Base-by-base conservation (phyloP, 2,888 invertebrate genomes). In the Limnephilus auricula region DNA sequence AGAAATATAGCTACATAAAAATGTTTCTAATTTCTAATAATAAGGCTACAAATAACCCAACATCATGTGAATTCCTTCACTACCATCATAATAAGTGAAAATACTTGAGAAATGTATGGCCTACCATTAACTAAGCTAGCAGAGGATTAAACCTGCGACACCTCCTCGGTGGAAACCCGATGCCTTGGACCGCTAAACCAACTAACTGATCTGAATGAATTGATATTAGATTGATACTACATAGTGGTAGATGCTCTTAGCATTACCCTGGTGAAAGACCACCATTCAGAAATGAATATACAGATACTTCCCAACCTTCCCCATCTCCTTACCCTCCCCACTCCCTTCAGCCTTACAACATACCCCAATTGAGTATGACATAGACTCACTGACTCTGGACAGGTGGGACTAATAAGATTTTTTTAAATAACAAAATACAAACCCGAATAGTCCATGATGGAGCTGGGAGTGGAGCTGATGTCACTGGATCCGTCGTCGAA, bases 371-470 rank as follows among this genome's bases (percentile, higher is more conserved):
- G 13, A 40, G 13, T 40, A 13, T 40, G 13, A 2, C 40, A 13
- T 13, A 13, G 40, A 13, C 13, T 13, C 40, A 40, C 40, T 45
- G 15, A 3, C 45, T 45, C 45, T 45, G 45, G 45, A 15, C 15
- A 83, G 34, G 37, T 31, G 50, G 32, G 79, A 88, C 31, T 34
- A 25, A 32, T 30, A 13, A 65, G 34, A 15, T 45, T 65, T 84
- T 91, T 89, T 82, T 30, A 18, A 84, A 37, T 85, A n/a, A 40
- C 30, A 82, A 34, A 50, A 94, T 94, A 94, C 96, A 96, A 95
- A 98, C 98, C 98, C 94, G 97, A 97, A 95, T 98, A 98, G 95
- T 98, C 98, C 97, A 98, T 97, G 96, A 98, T 98, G 94, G 98
- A 98, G 95, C 97, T 98, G 94, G 97, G 97, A 93, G 98, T 97